These are phyloP conservation scores for Malurus alboscapulatus DNA, from an alignment of 2,113 vertebrate species.

Conservation along the genomic window DNA sequence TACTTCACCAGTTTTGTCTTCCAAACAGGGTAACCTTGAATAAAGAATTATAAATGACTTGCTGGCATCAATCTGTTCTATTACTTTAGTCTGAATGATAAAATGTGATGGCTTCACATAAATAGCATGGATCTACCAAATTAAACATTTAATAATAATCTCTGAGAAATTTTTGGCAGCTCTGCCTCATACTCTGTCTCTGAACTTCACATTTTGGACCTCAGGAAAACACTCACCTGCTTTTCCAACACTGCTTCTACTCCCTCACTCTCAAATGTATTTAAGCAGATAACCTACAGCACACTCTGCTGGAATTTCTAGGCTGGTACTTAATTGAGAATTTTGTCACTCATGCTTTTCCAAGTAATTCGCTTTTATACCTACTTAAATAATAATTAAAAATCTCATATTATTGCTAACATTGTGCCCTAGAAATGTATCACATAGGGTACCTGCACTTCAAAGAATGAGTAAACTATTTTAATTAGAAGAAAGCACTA, in stretches of 20 bases:
- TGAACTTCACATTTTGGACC: background rate
- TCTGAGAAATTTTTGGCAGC: background rate
- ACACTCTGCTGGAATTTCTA: background rate
- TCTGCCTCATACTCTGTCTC: accelerated
- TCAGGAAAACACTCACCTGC: background rate
- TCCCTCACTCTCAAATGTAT: background rate
- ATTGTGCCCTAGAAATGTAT: background rate
- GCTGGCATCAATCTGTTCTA: background rate
- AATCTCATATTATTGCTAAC: background rate
- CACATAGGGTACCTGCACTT: background rate
- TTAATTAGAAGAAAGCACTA: background rate
- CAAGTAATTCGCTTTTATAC: background rate
- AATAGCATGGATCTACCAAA: background rate
- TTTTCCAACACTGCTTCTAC: background rate
- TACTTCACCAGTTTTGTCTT: background rate
- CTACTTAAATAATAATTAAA: background rate
- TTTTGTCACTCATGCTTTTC: background rate
- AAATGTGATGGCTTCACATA: background rate
- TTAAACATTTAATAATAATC: background rate
- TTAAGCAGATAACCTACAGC: background rate
- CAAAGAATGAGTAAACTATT: background rate
- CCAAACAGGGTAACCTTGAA: background rate
- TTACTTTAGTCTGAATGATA: background rate
- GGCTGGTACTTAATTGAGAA: background rate
- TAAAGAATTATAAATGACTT: background rate